phyloP scores from a whole-genome alignment of 2,888 invertebrate genomes.

The Diadegma fenestrale region DNA sequence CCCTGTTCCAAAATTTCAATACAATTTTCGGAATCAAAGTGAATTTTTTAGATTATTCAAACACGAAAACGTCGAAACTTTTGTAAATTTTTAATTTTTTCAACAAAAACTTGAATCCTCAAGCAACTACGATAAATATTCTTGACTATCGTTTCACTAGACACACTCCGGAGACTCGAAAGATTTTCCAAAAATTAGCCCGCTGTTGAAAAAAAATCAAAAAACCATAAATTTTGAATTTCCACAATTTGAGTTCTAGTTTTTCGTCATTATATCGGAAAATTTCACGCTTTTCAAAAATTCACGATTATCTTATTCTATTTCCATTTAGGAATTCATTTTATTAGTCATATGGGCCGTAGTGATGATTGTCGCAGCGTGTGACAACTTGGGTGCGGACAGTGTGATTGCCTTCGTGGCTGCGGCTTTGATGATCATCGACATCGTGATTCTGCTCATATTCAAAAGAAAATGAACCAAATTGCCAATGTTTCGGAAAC shows the following conservation, averaged over 20 bases:
- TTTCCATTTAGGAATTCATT: constrained; percentile 63
- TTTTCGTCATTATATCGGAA: too few relatives aligned
- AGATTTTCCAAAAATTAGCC: too few relatives aligned
- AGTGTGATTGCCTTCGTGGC: constrained; percentile 55
- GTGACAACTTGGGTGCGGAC: constrained; percentile 32
- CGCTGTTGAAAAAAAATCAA: too few relatives aligned
- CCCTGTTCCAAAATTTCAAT: background rate
- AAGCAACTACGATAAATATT: too few relatives aligned
- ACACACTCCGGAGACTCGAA: too few relatives aligned
- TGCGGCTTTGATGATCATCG: constrained; percentile 65
- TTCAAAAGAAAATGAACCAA: constrained; percentile 34
- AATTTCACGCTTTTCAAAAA: background rate
- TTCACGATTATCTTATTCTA: background rate
- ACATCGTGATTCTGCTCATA: constrained; percentile 59
- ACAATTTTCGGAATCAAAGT: background rate
- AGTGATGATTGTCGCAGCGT: constrained; percentile 62
- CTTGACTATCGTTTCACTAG: too few relatives aligned
- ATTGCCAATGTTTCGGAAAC: background rate
- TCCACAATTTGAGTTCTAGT: too few relatives aligned
- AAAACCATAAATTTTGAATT: too few relatives aligned
- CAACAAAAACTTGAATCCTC: too few relatives aligned
- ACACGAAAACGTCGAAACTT: too few relatives aligned
- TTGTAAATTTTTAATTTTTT: too few relatives aligned
- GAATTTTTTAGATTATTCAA: too few relatives aligned
- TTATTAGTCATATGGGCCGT: constrained; percentile 61